Evolutionary conservation across 2,113 vertebrate species (phyloP).

Genomic region (Dipodomys spectabilis): DNA sequence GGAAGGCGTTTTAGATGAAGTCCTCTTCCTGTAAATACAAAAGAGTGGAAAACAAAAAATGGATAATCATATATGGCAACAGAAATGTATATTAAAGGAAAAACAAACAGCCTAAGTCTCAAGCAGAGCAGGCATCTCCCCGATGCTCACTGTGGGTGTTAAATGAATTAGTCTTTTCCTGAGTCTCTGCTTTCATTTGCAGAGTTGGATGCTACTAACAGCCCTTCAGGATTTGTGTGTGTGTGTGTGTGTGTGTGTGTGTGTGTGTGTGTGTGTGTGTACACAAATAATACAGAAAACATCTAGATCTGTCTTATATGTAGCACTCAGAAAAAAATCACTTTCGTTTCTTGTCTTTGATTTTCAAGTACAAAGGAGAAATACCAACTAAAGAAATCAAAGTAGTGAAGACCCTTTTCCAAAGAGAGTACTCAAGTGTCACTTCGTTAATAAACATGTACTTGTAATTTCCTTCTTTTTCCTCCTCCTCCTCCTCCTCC

Average conservation of each 20-base stretch:
- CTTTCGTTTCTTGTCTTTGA: not conserved
- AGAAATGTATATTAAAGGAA: not conserved
- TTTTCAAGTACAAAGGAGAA: conserved; percentile 21
- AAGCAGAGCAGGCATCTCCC: not conserved
- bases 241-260: too few relatives aligned
- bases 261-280: too few relatives aligned
- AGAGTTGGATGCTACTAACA: not conserved
- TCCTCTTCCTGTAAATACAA: not conserved
- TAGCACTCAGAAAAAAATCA: not conserved
- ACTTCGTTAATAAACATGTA: not conserved
- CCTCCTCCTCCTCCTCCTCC: too few relatives aligned
- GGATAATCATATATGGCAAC: not conserved
- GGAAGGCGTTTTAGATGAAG: not conserved
- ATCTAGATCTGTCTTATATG: not conserved
- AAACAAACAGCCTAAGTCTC: not conserved
- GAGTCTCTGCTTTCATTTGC: not conserved
- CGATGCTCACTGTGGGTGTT: not conserved
- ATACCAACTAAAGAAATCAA: not conserved
- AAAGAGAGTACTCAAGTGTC: not conserved
- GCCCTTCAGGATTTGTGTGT: not conserved
- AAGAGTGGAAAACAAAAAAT: conserved; percentile 11
- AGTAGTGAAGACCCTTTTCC: not conserved
- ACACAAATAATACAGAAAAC: not conserved
- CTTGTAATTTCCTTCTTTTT: not conserved
- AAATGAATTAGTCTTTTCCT: not conserved